These are phyloP conservation scores for Oscheius sp. DNA, from an alignment of 2,888 invertebrate genomes.

Conservation along the genomic window DNA sequence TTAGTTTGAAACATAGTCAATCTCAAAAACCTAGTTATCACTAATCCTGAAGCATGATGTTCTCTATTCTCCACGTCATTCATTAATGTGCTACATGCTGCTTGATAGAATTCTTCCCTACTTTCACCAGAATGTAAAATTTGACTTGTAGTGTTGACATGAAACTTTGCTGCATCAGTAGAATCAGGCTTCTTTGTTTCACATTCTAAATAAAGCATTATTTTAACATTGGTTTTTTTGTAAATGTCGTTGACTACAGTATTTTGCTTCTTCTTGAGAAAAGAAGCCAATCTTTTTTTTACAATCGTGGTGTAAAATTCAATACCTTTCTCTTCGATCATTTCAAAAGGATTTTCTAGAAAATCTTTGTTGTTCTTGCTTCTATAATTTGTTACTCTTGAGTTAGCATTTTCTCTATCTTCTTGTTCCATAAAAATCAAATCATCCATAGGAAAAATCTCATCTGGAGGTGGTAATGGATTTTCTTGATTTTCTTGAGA, in stretches of 20 bases:
- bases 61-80: slow-evolving; percentile 29
- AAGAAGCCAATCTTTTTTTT: too few relatives aligned
- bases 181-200: slow-evolving; percentile 25
- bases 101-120: slow-evolving; percentile 29
- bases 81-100: slow-evolving; percentile 28
- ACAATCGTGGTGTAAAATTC: too few relatives aligned
- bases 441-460: slow-evolving; percentile 26
- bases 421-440: slow-evolving; percentile 25
- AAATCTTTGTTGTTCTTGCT: slow-evolving; percentile 25
- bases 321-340: slow-evolving; percentile 28
- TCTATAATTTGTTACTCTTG: slow-evolving; percentile 28
- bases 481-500: slow-evolving; percentile 32
- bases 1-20: slow-evolving; percentile 29
- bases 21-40: slow-evolving; percentile 25
- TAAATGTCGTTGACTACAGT: slow-evolving; percentile 29
- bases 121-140: slow-evolving; percentile 27
- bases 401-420: slow-evolving; percentile 24
- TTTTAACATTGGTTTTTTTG: slow-evolving; percentile 19
- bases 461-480: slow-evolving; percentile 28
- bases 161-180: slow-evolving; percentile 19
- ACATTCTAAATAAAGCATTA: slow-evolving; percentile 29
- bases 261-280: slow-evolving; percentile 27
- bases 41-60: slow-evolving; percentile 30
- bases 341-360: slow-evolving; percentile 26
- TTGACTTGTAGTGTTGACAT: slow-evolving; percentile 23